phyloP scores from a whole-genome alignment of 2,113 vertebrate species.

The Myrmophylax atrothorax region DNA sequence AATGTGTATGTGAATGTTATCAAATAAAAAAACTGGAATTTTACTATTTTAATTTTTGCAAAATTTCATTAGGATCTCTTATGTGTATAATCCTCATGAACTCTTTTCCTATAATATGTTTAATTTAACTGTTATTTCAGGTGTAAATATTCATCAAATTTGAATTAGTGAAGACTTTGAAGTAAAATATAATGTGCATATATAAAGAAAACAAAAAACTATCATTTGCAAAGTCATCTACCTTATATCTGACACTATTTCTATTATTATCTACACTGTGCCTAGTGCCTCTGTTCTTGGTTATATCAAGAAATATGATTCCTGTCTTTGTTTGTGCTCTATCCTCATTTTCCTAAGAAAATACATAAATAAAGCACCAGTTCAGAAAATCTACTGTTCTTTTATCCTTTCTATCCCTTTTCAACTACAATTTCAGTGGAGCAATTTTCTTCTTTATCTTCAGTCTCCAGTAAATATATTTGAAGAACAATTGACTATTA shows the following conservation, averaged over 20 bases:
- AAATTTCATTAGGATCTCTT: background rate
- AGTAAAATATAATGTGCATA: background rate
- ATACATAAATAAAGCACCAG: background rate
- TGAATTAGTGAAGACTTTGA: background rate
- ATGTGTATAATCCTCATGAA: background rate
- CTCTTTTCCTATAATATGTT: background rate
- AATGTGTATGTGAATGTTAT: background rate
- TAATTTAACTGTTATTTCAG: background rate
- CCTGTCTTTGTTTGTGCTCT: background rate
- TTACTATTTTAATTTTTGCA: background rate
- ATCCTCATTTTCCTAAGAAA: background rate
- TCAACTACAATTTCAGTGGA: background rate
- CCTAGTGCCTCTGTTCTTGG: background rate
- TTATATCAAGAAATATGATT: background rate
- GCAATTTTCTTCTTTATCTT: constrained; percentile 30
- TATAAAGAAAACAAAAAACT: background rate
- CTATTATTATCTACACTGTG: background rate
- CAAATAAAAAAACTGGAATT: background rate
- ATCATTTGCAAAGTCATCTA: background rate
- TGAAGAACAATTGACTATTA: constrained; percentile 18
- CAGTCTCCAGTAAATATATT: background rate
- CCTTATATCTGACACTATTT: background rate
- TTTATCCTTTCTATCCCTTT: background rate
- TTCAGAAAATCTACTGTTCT: constrained; percentile 11
- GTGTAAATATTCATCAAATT: background rate